Conservation (phyloP, 2,888 invertebrate species). For the Parnassius glacialis region DNA sequence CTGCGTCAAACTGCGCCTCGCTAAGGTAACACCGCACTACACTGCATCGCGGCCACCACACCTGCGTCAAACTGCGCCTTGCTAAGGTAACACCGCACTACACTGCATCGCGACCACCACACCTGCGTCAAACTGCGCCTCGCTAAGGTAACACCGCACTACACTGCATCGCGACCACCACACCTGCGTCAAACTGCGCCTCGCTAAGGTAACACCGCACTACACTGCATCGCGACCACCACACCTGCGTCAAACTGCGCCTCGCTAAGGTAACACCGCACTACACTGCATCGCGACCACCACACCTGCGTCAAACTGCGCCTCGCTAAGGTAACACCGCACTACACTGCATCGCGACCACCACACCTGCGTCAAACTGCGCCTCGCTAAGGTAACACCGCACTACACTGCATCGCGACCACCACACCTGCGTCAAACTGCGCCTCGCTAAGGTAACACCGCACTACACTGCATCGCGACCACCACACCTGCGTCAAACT, state of each 20-base stretch:
- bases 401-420: conserved; percentile 86
- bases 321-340: too few relatives aligned
- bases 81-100: too few relatives aligned
- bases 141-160: conserved; percentile 90
- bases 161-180: conserved; percentile 46
- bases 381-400: too few relatives aligned
- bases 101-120: too few relatives aligned
- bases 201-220: too few relatives aligned
- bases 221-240: conserved; percentile 57
- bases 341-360: too few relatives aligned
- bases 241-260: conserved; percentile 91
- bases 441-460: conserved; percentile 89
- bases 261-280: conserved; percentile 82
- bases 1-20: conserved; percentile 91
- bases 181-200: conserved; percentile 83
- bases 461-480: background rate
- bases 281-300: too few relatives aligned
- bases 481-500: background rate
- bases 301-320: too few relatives aligned
- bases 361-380: too few relatives aligned
- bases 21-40: conserved; percentile 35
- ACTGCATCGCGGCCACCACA: too few relatives aligned
- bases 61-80: too few relatives aligned
- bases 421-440: conserved; percentile 91
- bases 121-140: conserved; percentile 38